Percentiles rank a stretch among this genome's conserved stretches.
Conservation (phyloP, 2,113 vertebrate genomes). For the Pogona vitticeps region DNA sequence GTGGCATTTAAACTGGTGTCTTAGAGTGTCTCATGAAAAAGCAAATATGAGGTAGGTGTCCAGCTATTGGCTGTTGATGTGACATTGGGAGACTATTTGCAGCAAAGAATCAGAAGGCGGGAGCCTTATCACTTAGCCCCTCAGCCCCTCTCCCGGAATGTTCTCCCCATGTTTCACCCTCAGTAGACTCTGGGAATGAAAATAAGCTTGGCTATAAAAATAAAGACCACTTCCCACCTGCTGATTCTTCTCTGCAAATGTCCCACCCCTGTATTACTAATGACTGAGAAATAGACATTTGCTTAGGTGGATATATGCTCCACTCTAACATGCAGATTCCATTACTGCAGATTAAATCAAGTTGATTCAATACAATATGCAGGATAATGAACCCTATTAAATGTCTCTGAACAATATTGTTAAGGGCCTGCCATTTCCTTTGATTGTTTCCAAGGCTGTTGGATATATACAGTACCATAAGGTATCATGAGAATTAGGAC, state of each 20-base stretch:
- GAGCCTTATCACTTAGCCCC: background rate
- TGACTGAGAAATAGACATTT: background rate
- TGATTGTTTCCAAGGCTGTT: background rate
- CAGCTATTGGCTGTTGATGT: background rate
- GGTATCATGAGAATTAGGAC: background rate
- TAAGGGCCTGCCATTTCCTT: background rate
- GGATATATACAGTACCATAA: background rate
- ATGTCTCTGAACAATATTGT: background rate
- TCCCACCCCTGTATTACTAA: no score
- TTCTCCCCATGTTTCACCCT: background rate
- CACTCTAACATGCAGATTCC: background rate
- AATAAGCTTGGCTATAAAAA: background rate
- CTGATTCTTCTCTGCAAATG: background rate
- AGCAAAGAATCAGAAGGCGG: background rate
- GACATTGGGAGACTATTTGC: background rate
- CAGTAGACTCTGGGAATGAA: background rate
- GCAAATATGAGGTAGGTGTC: background rate
- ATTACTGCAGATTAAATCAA: background rate
- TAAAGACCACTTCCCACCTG: background rate
- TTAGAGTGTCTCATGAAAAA: background rate
- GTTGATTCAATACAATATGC: background rate
- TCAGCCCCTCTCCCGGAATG: background rate
- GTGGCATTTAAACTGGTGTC: background rate
- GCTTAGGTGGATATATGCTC: background rate
- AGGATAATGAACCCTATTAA: background rate